Percentiles rank a stretch among this genome's conserved stretches.
Conservation (phyloP, 2,888 invertebrate species). For the Drosophila emarginata region DNA sequence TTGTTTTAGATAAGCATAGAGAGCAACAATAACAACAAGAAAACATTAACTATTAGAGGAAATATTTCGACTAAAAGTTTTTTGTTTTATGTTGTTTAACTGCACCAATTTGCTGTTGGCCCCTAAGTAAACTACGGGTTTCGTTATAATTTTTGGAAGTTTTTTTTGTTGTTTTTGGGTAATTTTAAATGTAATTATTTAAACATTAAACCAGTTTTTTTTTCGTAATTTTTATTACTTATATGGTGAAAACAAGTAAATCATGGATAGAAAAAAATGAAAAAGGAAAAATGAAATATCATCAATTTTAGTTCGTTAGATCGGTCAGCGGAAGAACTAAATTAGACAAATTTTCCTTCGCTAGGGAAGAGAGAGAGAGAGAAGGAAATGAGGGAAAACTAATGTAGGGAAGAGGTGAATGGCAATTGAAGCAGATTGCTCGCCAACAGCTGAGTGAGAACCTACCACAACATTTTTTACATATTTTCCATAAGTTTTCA, state of each 20-base stretch:
- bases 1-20: neutral
- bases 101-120: constrained; percentile 33
- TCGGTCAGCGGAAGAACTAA: constrained; percentile 40
- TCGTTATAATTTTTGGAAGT: constrained; percentile 50
- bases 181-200: constrained; percentile 70
- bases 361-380: neutral
- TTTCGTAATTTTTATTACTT: constrained; percentile 19
- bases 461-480: constrained; percentile 67
- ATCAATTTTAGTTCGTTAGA: constrained; percentile 55
- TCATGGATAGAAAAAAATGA: constrained; percentile 32
- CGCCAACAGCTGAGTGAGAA: constrained; percentile 31
- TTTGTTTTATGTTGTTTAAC: constrained; percentile 23
- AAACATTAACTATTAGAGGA: constrained; percentile 29
- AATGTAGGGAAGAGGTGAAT: neutral
- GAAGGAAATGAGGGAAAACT: neutral
- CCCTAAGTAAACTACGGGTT: constrained; percentile 34
- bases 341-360: constrained; percentile 18
- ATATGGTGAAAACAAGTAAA: constrained; percentile 64
- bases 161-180: constrained; percentile 22
- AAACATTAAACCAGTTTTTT: constrained; percentile 70
- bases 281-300: constrained; percentile 63
- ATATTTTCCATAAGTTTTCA: constrained; percentile 17
- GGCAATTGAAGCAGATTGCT: neutral
- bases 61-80: constrained; percentile 39
- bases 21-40: constrained; percentile 22